Conservation (phyloP, 1,140 invertebrate species). For the Ganaspis sp. region DNA sequence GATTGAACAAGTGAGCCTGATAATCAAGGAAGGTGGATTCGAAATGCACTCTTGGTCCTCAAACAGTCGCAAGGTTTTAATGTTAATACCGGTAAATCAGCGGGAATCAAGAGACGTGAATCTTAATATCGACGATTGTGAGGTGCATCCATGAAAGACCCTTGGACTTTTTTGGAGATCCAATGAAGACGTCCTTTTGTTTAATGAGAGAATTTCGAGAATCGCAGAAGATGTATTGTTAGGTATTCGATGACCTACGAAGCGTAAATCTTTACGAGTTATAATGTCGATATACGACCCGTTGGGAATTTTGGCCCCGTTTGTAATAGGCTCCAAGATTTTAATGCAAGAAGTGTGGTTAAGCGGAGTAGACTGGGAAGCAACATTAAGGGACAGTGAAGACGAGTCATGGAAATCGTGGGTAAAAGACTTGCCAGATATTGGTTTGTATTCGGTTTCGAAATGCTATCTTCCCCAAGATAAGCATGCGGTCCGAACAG, state of each 20-base stretch:
- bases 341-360: background rate
- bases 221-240: background rate
- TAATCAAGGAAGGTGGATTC: background rate
- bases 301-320: slow-evolving; percentile 63
- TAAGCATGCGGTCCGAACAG: too few species aligned
- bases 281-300: slow-evolving; percentile 65
- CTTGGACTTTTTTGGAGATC: slow-evolving; percentile 34
- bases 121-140: background rate
- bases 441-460: too few species aligned
- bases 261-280: slow-evolving; percentile 51
- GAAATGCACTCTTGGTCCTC: background rate
- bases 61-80: background rate
- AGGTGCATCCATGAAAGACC: slow-evolving; percentile 21
- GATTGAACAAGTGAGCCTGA: background rate
- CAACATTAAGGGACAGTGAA: too few species aligned
- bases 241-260: slow-evolving; percentile 41
- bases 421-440: too few species aligned
- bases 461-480: too few species aligned
- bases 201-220: slow-evolving; percentile 18
- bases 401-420: too few species aligned
- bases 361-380: too few species aligned
- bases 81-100: too few species aligned
- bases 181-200: background rate
- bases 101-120: background rate
- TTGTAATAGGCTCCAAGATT: slow-evolving; percentile 48